These are phyloP conservation scores for Gallinago media DNA, from an alignment of 2,113 vertebrate species.

Conservation along the genomic window DNA sequence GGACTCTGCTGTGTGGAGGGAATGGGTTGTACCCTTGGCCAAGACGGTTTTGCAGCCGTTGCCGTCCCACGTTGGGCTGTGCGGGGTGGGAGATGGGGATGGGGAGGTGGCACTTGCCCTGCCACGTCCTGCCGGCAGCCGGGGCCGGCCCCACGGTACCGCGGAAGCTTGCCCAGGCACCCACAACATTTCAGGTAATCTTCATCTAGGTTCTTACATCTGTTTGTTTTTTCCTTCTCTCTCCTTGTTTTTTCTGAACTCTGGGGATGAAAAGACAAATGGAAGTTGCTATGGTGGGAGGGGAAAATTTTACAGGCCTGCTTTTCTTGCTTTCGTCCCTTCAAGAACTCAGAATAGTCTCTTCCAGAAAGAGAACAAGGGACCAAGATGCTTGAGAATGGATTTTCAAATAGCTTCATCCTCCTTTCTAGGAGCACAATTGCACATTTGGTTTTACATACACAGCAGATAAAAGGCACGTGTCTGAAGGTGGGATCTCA, in stretches of 20 bases:
- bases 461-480: not conserved
- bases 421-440: not conserved
- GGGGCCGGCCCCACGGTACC: fast-evolving
- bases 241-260: not conserved
- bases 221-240: not conserved
- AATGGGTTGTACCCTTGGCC: not conserved
- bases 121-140: not conserved
- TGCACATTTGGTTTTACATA: not conserved
- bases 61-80: fast-evolving
- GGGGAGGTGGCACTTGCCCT: fast-evolving
- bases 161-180: not conserved
- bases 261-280: not conserved
- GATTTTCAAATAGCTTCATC: not conserved
- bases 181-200: not conserved
- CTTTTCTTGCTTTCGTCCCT: not conserved
- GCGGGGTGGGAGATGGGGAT: fast-evolving
- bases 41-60: fast-evolving
- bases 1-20: not conserved
- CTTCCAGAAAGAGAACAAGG: not conserved
- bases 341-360: not conserved
- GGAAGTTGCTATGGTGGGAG: not conserved
- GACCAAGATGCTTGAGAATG: not conserved
- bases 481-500: not conserved
- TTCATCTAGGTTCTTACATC: not conserved
- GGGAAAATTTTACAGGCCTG: not conserved